Evolutionary conservation across 1,140 invertebrate species (phyloP), one percentile per base, ranked within the genome.

Genomic region (Drosophila teissieri): DNA sequence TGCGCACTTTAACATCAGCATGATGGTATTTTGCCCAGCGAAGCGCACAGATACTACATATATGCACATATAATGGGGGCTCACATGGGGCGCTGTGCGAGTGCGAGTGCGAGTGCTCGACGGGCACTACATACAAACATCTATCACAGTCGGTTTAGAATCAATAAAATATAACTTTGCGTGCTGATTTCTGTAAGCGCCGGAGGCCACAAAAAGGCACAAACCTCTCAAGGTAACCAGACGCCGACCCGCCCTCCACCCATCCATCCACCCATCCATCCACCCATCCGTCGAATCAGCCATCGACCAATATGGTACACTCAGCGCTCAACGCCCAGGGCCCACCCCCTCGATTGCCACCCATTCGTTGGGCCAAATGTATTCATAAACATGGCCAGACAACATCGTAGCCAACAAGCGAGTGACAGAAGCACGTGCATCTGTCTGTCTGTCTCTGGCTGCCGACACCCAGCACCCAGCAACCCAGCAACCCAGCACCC

Each of bases 81-180:
- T 40, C 46, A 24, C 19, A 46, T 46, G 19, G 4, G 11, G 19
- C 7, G 27, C 27, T 17, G 27, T 51, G 48, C 34, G 27, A 34
- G 48, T 17, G 27, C 14, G 15, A 11, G 27, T 49, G 48, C 34
- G 27, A 34, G 48, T 17, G 27, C n/a, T 31, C n/a, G 27, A n/a
- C n/a, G 27, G 48, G 48, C 27, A 15, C 7, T 27, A 39, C 46
- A 55, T 15, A 56, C 17, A 54, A 15, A 40, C 74, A 77, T 77
- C 86, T 67, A 86, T 86, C 83, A 88, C 67, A 88, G 83, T 89
- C 84, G 72, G 79, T 83, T 88, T 77, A 83, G 79, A 88, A 88
- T 88, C 83, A 88, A 88, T 88, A 88, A 88, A 88, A 88, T 79
- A 88, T 88, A 83, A 88, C 84, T 88, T 89, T 83, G 76, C 79